Conservation (phyloP, 2,888 invertebrate species). For the Hirtodrosophila duncani region DNA sequence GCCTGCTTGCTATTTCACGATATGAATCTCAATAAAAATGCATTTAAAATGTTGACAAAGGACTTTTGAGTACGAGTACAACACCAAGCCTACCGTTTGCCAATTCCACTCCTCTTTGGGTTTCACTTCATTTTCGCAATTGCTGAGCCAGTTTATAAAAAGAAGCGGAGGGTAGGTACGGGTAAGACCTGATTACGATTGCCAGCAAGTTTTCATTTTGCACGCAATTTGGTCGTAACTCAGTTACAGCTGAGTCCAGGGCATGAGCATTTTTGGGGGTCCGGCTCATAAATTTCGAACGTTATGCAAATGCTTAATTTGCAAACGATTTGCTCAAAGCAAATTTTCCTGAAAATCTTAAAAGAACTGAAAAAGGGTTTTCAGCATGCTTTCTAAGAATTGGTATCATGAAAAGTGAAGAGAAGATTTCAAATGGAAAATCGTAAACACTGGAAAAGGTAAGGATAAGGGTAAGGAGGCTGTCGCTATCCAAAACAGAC, state of each 20-base stretch:
- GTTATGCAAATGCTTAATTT: slow-evolving; percentile 60
- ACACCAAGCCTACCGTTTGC: too few relatives aligned
- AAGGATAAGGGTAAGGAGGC: too few relatives aligned
- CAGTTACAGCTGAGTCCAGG: slow-evolving; percentile 55
- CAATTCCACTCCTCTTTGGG: neutral
- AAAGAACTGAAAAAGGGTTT: slow-evolving; percentile 17
- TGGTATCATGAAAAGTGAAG: too few relatives aligned
- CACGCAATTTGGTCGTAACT: slow-evolving; percentile 64
- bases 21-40: slow-evolving; percentile 77
- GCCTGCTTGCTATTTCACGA: slow-evolving; percentile 54
- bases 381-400: too few relatives aligned
- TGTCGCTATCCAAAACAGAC: too few relatives aligned
- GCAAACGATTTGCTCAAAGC: slow-evolving; percentile 41
- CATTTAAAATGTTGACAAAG: slow-evolving; percentile 77
- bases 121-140: slow-evolving; percentile 38
- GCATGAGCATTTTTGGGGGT: neutral
- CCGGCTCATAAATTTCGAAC: slow-evolving; percentile 40
- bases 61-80: slow-evolving; percentile 35
- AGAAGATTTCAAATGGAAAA: too few relatives aligned
- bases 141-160: slow-evolving; percentile 19
- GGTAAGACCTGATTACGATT: slow-evolving; percentile 21
- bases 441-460: too few relatives aligned
- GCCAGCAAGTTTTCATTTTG: slow-evolving; percentile 38
- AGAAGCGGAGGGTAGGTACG: slow-evolving; percentile 1
- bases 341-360: slow-evolving; percentile 45